Evolutionary conservation across 1,140 invertebrate genomes (phyloP).

Genomic region (Psix sp.): DNA sequence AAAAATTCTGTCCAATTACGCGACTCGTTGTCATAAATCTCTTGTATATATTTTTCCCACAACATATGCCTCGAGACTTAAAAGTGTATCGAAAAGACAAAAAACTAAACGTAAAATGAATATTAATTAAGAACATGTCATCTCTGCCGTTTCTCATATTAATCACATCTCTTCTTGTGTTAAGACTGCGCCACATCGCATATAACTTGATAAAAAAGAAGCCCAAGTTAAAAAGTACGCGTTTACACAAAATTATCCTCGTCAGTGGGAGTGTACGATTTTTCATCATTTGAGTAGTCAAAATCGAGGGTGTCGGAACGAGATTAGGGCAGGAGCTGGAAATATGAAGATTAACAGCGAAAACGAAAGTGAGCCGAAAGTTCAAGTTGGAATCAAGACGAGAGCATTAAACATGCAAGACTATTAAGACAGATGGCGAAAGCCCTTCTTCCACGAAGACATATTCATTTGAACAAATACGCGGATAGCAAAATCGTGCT

Average conservation of each 20-base stretch:
- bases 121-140: too few species aligned
- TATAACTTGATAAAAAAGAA: too few species aligned
- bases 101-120: too few species aligned
- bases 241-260: neutral
- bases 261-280: conserved; percentile 13
- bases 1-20: too few species aligned
- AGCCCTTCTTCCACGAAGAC: neutral
- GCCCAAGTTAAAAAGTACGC: too few species aligned
- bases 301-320: conserved; percentile 18
- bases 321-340: conserved; percentile 7
- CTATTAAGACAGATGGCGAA: conserved; percentile 5
- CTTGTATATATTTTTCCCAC: too few species aligned
- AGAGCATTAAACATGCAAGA: conserved; percentile 24
- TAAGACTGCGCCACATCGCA: too few species aligned
- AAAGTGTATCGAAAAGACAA: too few species aligned
- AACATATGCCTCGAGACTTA: too few species aligned
- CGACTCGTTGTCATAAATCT: neutral
- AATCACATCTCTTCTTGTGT: too few species aligned
- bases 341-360: conserved; percentile 41
- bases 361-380: conserved; percentile 29
- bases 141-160: too few species aligned
- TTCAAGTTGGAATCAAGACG: conserved; percentile 20
- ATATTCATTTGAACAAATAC: too few species aligned
- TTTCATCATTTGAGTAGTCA: conserved; percentile 39
- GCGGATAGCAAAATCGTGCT: neutral